Percentiles rank a stretch among this genome's conserved stretches.
Evolutionary conservation across 2,797 vertebrate genomes (phyloP).

Genomic region (Sebastes vulpes): DNA sequence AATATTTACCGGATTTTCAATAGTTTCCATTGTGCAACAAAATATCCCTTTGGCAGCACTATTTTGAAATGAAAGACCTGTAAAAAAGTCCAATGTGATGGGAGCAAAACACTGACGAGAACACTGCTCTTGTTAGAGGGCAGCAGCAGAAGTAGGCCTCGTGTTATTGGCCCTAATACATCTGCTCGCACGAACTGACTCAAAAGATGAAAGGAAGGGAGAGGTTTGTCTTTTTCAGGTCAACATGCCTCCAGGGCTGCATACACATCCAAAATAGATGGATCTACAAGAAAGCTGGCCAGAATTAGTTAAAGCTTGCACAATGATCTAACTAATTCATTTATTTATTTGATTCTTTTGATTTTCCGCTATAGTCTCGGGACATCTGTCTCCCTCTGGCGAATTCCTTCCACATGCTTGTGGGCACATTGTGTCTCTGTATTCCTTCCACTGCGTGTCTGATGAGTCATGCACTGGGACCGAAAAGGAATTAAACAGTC

Average conservation of each 20-base stretch:
- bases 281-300: conserved; percentile 63
- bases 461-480: conserved; percentile 51
- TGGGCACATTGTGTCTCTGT: conserved; percentile 10
- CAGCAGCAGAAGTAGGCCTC: conserved; percentile 63
- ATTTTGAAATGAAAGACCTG: conserved; percentile 28
- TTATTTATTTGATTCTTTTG: conserved; percentile 39
- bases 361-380: conserved; percentile 19
- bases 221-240: conserved; percentile 83
- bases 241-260: conserved; percentile 81
- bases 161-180: conserved; percentile 63
- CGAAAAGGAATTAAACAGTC: conserved; percentile 30
- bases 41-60: conserved; percentile 45
- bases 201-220: conserved; percentile 77
- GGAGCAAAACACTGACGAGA: conserved; percentile 39
- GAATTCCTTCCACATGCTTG: conserved; percentile 25
- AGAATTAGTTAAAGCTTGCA: conserved; percentile 65
- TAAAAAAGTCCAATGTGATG: conserved; percentile 14
- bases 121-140: conserved; percentile 48
- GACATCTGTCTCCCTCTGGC: conserved; percentile 27
- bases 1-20: conserved; percentile 56
- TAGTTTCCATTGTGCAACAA: conserved; percentile 45
- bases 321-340: conserved; percentile 44
- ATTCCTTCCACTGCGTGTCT: conserved; percentile 14
- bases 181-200: conserved; percentile 69
- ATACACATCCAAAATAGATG: conserved; percentile 78